phyloP scores from a whole-genome alignment of 2,888 invertebrate genomes.

The Mylabris sibirica region DNA sequence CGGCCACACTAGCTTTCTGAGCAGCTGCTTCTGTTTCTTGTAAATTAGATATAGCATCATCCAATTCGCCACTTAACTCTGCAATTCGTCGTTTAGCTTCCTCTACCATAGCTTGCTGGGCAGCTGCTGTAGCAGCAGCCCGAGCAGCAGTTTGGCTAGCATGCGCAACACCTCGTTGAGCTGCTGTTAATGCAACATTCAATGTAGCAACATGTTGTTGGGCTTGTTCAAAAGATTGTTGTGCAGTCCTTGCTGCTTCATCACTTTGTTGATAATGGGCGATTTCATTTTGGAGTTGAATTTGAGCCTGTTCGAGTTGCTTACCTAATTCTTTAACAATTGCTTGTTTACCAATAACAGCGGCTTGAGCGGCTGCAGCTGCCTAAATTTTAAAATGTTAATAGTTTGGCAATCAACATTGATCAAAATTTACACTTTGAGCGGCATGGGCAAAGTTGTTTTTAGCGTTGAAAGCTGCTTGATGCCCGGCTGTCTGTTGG shows the following conservation, averaged over 20 bases:
- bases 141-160: constrained; percentile 74
- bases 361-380: constrained; percentile 67
- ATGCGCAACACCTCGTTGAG: constrained; percentile 68
- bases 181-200: constrained; percentile 68
- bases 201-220: constrained; percentile 69
- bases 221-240: constrained; percentile 72
- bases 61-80: constrained; percentile 63
- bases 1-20: constrained; percentile 69
- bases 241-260: constrained; percentile 69
- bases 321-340: constrained; percentile 65
- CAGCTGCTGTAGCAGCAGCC: constrained; percentile 72
- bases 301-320: constrained; percentile 72
- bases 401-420: not conserved
- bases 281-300: constrained; percentile 69
- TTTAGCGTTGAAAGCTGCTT: constrained; percentile 22
- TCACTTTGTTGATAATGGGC: constrained; percentile 74
- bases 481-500: constrained; percentile 18
- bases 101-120: constrained; percentile 76
- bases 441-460: constrained; percentile 17
- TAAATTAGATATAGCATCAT: constrained; percentile 71
- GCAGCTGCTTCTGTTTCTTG: constrained; percentile 75
- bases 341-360: constrained; percentile 66
- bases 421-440: constrained; percentile 1
- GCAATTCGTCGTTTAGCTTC: constrained; percentile 70
- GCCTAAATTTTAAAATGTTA: constrained; percentile 61